Evolutionary conservation across 2,797 vertebrate genomes (phyloP), one percentile per base, ranked within the genome.

Genomic region (Agapornis canus): DNA sequence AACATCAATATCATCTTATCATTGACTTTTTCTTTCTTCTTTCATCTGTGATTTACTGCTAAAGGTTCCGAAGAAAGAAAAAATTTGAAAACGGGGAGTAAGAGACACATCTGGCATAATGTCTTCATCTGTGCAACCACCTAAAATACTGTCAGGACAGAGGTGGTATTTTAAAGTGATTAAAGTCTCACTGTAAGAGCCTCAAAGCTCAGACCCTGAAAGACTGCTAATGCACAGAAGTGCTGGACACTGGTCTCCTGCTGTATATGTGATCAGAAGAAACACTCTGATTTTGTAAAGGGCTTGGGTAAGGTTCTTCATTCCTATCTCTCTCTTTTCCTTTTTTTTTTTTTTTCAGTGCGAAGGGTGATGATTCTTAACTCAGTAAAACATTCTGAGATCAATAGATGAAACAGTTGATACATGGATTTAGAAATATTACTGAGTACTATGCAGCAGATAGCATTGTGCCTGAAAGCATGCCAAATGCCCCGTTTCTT

Each of bases 361-460:
- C 25, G 29, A 48, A 84, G 59, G 69, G 32, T 76, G 68, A 90
- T 63, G 88, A 73, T 82, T 95, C 86, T 86, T 89, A 95, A 84
- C 54, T 80, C n/a, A 21, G 86, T 95, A 86, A 94, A 95, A 88
- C 71, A 79, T 89, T 82, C 85, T 60, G 43, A 90, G 77, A 95
- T 94, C 87, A 63, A 90, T 66, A 94, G 71, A 92, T 79, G 80
- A 89, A 92, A 84, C 94, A 90, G 89, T 89, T 92, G 94, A 87
- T 88, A 70, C 48, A 45, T 40, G 66, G 72, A 89, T 75, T 94
- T 92, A 88, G 79, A 86, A 94, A 78, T 78, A 85, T 92, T 92
- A 69, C 86, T 29, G 82, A 78, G 64, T 90, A 72, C 71, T 71
- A 35, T 87, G 93, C 92, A 84, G 65, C 82, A 87, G 78, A 82